A percentile compares a stretch with the other conserved stretches of the same genome.
Evolutionary conservation across 2,797 vertebrate species (phyloP).

Genomic region (Anguilla marmorata): DNA sequence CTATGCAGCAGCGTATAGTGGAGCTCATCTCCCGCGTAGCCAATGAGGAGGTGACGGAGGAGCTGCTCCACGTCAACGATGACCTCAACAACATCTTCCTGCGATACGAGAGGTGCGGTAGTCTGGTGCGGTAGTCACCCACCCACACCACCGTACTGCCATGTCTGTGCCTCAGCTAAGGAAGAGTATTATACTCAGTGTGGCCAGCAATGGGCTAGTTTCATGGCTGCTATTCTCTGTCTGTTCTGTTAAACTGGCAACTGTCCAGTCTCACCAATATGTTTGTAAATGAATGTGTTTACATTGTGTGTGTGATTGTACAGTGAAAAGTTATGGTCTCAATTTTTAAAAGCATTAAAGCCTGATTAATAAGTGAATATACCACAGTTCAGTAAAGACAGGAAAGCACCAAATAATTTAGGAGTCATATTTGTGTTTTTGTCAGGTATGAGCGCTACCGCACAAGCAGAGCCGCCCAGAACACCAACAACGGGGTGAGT

Average conservation of each 20-base stretch:
- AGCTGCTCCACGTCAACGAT: constrained; percentile 93
- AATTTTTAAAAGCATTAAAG: not conserved
- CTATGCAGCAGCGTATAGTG: constrained; percentile 94
- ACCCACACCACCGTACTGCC: not conserved
- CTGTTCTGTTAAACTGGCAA: no score
- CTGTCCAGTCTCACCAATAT: no score
- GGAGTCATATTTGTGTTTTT: not conserved
- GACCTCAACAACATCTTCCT: constrained; percentile 98
- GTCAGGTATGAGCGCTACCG: constrained; percentile 91
- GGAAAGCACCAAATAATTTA: not conserved
- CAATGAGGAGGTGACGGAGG: constrained; percentile 93
- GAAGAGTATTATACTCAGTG: not conserved
- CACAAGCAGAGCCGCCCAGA: constrained; percentile 84
- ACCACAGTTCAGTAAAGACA: not conserved
- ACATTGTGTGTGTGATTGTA: not conserved
- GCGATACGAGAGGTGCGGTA: constrained; percentile 85
- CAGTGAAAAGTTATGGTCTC: not conserved
- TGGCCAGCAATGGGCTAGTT: not conserved
- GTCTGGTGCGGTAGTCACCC: not conserved
- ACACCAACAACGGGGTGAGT: constrained; percentile 92
- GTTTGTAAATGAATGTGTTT: no score
- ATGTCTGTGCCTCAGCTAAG: not conserved
- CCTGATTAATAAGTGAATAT: not conserved
- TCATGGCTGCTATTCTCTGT: not conserved
- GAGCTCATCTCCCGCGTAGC: constrained; percentile 94